Base-by-base conservation (phyloP, 2,888 invertebrate genomes). In the Amiota minor region DNA sequence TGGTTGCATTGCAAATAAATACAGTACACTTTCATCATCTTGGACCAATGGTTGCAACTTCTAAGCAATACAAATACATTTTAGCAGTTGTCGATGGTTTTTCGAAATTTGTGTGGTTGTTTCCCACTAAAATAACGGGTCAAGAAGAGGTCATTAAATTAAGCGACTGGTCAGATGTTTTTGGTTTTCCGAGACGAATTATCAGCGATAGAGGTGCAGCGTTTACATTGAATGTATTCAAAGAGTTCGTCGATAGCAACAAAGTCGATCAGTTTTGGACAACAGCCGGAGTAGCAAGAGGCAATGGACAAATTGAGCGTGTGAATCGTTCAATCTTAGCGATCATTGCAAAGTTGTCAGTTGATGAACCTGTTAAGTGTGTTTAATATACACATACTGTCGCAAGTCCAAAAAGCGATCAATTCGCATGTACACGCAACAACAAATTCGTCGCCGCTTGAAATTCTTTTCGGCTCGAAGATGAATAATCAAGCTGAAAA, bases 1-100 rank as follows among this genome's bases (percentile, higher is more conserved):
- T 78, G 76, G 6, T 74, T 88, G 23, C 69, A 87, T 64, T 77
- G 80, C 0, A 82, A 88, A 1, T 78, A 1, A 47, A 68, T n/a
- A 78, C 76, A 2, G 46, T 77, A 46, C 74, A 73, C 16, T 16
- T 75, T 4, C 72, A 74, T 46, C 75, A 75, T 61, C 4, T 73
- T 2, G 72, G 75, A 8, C 69, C 72, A 1, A 69, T 74, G 69
- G 64, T 72, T 50, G 10, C 50, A 4, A 65, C 76, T 0, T 12
- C 61, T 0, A 70, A 74, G 14, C 64, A 64, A 45, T 76, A 74
- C 11, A 76, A 76, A 16, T 53, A 65, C 45, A 71, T 75, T 14
- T 61, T 72, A 8, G 72, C 62, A 8, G n/a, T 73, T 3, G 74
- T 72, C 0, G 74, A 74, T 53, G 72, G n/a, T 14, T 74, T 74